Percentiles rank a stretch among this genome's conserved stretches.
Evolutionary conservation across 1,140 invertebrate genomes (phyloP).

Genomic region (Zophobas morio): DNA sequence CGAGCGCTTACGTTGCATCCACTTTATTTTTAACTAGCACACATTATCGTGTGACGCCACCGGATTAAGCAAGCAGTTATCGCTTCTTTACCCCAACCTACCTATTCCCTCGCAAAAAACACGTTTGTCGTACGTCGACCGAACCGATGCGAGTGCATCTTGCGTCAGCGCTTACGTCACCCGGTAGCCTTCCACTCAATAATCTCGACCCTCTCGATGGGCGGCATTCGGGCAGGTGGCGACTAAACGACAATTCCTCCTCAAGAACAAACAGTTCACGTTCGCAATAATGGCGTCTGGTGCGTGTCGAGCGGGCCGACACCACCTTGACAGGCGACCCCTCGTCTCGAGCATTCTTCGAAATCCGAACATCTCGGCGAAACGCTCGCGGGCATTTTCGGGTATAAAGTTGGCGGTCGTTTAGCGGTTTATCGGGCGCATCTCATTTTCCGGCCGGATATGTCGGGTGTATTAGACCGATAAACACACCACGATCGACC

Average conservation of each 20-base stretch:
- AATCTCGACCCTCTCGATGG: not conserved
- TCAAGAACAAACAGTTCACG: conserved; percentile 49
- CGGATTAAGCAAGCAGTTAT: too few species aligned
- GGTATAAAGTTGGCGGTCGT: conserved; percentile 50
- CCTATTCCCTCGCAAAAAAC: too few species aligned
- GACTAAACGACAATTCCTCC: conserved; percentile 21
- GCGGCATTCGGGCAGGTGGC: conserved; percentile 29
- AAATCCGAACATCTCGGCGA: conserved; percentile 30
- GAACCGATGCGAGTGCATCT: too few species aligned
- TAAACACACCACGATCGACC: conserved; percentile 50
- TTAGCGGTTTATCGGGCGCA: conserved; percentile 52
- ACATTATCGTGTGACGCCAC: too few species aligned
- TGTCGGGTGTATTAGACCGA: conserved; percentile 49
- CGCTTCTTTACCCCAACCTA: too few species aligned
- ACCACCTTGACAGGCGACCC: conserved; percentile 41
- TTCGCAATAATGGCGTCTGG: conserved; percentile 47
- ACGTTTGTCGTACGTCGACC: too few species aligned
- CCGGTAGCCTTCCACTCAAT: too few species aligned
- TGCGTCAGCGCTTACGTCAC: too few species aligned
- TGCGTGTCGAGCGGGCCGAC: conserved; percentile 35
- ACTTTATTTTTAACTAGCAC: too few species aligned
- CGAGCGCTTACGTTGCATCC: not conserved
- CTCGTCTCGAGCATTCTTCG: conserved; percentile 42
- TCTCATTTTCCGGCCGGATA: conserved; percentile 53
- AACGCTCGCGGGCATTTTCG: conserved; percentile 41